Base-by-base conservation (phyloP, 2,888 invertebrate species). In the Drosophila nigricruria region DNA sequence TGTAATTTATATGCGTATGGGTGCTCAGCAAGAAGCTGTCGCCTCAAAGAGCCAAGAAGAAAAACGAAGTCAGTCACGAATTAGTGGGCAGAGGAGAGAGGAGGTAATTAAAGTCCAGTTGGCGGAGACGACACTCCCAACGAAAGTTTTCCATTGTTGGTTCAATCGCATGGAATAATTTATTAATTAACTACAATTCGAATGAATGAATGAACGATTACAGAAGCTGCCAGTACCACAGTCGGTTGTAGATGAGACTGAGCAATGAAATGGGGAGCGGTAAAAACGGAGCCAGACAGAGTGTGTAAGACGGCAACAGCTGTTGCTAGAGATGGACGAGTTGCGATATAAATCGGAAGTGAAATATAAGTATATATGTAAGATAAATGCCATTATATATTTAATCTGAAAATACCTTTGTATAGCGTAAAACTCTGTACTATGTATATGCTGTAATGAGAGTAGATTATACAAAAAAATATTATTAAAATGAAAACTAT, bases 131-230 rank as follows among this genome's bases (percentile, higher is more conserved):
- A 77, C 63, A 58, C 77, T 66, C 45, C 40, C 30, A 52, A 75
- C 53, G 32, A 63, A 80, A 86, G 81, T 81, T 86, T 79, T 70
- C 64, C 73, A 87, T 84, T 85, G 88, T 81, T 89, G 76, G 89
- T 79, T 89, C 88, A 86, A 86, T 86, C 82, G 86, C 72, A 85
- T 74, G 89, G 88, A 86, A 88, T 89, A 86, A 89, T 86, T 86
- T 86, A 86, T 86, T 86, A 86, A 86, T 86, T 86, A 86, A 89
- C 88, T 86, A 85, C 86, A 82, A 89, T 89, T 89, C 79, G 82
- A 89, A 85, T 88, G 87, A 86, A 89, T 86, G 88, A 86, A 82
- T 89, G 81, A 87, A 87, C 84, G 84, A 85, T 84, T 84, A 88
- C 83, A 52, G 45, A 25, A 58, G 53, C 57, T 70, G 70, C 70